Conservation (phyloP, 2,888 invertebrate genomes). For the Noctua janthe region DNA sequence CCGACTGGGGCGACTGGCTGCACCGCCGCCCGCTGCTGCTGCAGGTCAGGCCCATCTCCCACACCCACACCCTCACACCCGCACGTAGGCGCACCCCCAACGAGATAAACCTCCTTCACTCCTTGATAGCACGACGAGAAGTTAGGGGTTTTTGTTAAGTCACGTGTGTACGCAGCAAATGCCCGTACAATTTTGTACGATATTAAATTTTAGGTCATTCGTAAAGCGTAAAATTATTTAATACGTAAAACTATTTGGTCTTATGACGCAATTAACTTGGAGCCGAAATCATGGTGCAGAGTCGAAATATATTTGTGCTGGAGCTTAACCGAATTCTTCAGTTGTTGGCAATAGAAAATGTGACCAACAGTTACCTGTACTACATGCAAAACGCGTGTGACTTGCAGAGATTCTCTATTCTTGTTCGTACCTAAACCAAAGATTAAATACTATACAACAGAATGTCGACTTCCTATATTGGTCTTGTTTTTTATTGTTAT, state of each 20-base stretch:
- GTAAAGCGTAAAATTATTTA: not conserved
- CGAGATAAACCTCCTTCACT: conserved; percentile 16
- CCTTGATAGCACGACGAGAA: conserved; percentile 19
- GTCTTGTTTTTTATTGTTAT: conserved; percentile 32
- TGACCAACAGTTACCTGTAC: not conserved
- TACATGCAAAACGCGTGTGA: conserved; percentile 8
- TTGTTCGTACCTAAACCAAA: conserved; percentile 29
- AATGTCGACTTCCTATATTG: conserved; percentile 39
- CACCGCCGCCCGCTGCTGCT: conserved; percentile 95
- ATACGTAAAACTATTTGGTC: too few relatives aligned
- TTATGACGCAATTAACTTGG: too few relatives aligned
- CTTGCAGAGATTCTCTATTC: conserved; percentile 25
- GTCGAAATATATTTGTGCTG: too few relatives aligned
- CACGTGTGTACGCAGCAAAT: conserved; percentile 1
- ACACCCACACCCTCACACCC: conserved; percentile 32
- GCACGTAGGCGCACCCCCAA: conserved; percentile 37
- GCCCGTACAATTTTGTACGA: not conserved
- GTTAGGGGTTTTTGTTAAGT: conserved; percentile 13
- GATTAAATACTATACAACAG: conserved; percentile 43
- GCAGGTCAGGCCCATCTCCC: conserved; percentile 92
- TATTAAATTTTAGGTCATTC: too few relatives aligned
- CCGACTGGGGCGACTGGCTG: conserved; percentile 90
- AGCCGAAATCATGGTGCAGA: too few relatives aligned
- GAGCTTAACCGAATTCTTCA: too few relatives aligned
- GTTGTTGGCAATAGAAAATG: not conserved